phyloP scores from a whole-genome alignment of 2,797 vertebrate genomes.

The Lutjanus campechanus region DNA sequence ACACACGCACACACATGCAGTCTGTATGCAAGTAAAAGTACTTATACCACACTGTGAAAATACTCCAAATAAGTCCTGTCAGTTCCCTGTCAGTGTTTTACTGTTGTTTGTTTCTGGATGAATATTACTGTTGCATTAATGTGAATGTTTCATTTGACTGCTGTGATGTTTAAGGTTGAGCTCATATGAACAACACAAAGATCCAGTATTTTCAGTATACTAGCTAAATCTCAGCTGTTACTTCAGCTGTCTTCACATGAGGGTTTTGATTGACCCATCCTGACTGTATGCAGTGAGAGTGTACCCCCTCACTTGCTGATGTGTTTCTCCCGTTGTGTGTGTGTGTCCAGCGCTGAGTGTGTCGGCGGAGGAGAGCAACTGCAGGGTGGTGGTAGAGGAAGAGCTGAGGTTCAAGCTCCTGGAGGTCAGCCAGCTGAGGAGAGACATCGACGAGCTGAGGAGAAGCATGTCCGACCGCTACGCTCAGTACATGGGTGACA shows the following conservation, averaged over 20 bases:
- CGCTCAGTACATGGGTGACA: constrained; percentile 36
- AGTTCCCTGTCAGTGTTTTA: too few relatives aligned
- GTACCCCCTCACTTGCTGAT: background rate
- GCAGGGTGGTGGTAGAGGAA: constrained; percentile 85
- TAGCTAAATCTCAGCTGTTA: background rate
- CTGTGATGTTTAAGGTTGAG: too few relatives aligned
- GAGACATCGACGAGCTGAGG: constrained; percentile 93
- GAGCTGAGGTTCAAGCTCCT: constrained; percentile 88
- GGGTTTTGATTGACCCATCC: background rate
- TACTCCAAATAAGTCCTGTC: too few relatives aligned
- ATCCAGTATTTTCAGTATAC: background rate
- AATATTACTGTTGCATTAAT: too few relatives aligned
- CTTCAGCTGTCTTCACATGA: background rate
- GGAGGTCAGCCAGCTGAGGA: constrained; percentile 91
- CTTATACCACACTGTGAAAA: background rate
- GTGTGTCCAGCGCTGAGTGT: constrained; percentile 86
- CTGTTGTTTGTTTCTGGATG: too few relatives aligned
- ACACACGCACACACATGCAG: background rate
- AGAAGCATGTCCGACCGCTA: constrained; percentile 83
- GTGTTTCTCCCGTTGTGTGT: constrained; percentile 9
- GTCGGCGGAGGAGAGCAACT: constrained; percentile 90
- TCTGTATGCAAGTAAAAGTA: background rate
- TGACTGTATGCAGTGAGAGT: too few relatives aligned
- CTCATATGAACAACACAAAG: too few relatives aligned
- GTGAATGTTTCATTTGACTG: too few relatives aligned